These are phyloP conservation scores for Halichoeres trimaculatus DNA, from an alignment of 2,113 vertebrate genomes.

Conservation along the genomic window DNA sequence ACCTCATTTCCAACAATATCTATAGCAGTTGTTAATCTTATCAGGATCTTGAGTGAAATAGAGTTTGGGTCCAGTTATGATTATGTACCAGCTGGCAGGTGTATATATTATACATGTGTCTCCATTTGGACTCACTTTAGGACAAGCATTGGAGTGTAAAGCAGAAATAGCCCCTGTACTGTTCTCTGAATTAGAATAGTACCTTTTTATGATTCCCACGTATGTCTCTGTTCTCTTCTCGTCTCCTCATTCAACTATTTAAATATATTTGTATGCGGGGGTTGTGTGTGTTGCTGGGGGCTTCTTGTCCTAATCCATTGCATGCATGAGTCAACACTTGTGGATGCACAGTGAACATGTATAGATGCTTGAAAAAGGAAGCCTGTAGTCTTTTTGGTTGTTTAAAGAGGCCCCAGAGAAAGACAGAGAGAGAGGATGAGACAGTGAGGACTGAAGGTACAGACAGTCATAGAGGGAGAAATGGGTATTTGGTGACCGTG, in stretches of 20 bases:
- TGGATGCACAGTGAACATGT: slow-evolving; percentile 29
- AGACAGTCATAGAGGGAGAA: not conserved
- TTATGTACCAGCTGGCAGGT: not conserved
- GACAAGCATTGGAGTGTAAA: not conserved
- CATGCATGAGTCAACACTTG: slow-evolving; percentile 67
- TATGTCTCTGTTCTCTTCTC: not conserved
- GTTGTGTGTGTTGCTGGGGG: slow-evolving; percentile 49
- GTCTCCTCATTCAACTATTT: slow-evolving; percentile 31
- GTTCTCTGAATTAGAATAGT: not conserved
- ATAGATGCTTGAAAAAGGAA: slow-evolving; percentile 6
- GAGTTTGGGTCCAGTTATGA: not conserved
- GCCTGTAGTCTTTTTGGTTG: not conserved
- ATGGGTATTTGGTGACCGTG: slow-evolving; percentile 5
- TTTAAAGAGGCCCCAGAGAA: not conserved
- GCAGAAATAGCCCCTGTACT: slow-evolving; percentile 12
- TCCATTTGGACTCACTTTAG: not conserved
- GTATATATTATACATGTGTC: not conserved
- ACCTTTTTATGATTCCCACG: not conserved
- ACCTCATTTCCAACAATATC: no score
- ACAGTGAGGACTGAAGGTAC: not conserved
- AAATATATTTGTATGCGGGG: slow-evolving; percentile 20
- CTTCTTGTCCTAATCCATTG: slow-evolving; percentile 60
- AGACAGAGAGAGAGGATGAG: no score
- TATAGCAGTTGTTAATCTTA: not conserved
- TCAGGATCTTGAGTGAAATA: not conserved